Base-by-base conservation (phyloP, 2,888 invertebrate genomes). In the Pecten maximus region DNA sequence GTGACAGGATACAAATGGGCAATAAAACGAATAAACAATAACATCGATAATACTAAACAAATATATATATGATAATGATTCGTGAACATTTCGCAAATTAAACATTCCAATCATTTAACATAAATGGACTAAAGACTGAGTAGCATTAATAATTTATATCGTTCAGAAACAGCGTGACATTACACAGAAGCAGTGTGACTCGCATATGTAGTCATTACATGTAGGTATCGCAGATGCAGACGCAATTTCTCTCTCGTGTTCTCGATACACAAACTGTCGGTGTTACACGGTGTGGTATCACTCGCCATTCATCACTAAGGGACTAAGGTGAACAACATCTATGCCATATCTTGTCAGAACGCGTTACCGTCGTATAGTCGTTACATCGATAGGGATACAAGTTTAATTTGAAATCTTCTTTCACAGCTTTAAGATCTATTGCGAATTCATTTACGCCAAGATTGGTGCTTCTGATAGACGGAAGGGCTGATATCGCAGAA, bases 321-420 rank as follows among this genome's bases (percentile, higher is more conserved):
- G 35, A 74, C 74, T 74, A 74, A 74, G 74, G 28, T 10, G 4
- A 74, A 8, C 10, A 74, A 74, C 74, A 74, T 74, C 0, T 74
- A 74, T 74, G 28, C 74, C 74, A 0, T 74, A 74, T 74, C 74
- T 28, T 28, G 74, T 74, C 28, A 74, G 35, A 74, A 74, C 35
- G 74, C 10, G 74, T 74, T 74, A 74, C 74, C 74, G 16, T 74
- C 28, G 28, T 74, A 74, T 28, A 74, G n/a, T 74, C 74, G 8
- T 28, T 74, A 74, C 4, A 74, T 74, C 74, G 74, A 74, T 74
- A 74, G 74, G 74, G 74, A 74, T 74, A 74, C 23, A 74, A 74
- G 74, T 74, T 74, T 74, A 74, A 74, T 74, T 74, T 74, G 74
- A 74, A 74, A 74, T 74, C 74, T 74, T 35, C 74, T 35, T 35